phyloP scores from a whole-genome alignment of 2,888 invertebrate species.

The Graphium colonna region DNA sequence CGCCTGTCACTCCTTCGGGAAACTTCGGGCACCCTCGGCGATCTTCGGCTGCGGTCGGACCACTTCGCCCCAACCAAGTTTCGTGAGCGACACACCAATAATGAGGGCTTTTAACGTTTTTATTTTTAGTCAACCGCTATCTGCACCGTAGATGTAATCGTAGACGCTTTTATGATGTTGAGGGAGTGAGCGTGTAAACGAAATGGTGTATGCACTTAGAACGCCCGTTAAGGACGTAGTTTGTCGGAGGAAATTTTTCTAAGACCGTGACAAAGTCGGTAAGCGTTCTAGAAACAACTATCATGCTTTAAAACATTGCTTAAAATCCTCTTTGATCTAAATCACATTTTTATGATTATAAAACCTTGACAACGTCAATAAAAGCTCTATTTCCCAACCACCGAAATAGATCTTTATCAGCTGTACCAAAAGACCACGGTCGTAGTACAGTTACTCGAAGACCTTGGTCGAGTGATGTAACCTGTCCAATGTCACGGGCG shows the following conservation, averaged over 20 bases:
- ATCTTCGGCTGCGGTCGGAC: constrained; percentile 31
- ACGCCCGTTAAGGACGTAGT: constrained; percentile 2
- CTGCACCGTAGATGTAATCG: constrained; percentile 24
- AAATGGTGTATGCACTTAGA: constrained; percentile 14
- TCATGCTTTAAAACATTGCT: not conserved
- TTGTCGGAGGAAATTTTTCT: not conserved
- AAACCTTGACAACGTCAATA: constrained; percentile 13
- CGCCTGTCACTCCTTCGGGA: constrained; percentile 69
- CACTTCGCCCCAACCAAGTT: constrained; percentile 32
- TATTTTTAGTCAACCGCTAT: constrained; percentile 24
- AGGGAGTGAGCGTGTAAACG: constrained; percentile 20
- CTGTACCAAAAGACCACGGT: constrained; percentile 27
- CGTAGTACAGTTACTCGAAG: too few relatives aligned
- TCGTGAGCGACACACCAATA: constrained; percentile 27
- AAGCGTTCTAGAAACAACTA: not conserved
- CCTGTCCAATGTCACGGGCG: constrained; percentile 38
- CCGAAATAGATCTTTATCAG: not conserved
- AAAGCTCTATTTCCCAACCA: not conserved
- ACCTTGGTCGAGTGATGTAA: constrained; percentile 36
- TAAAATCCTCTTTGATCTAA: constrained; percentile 18
- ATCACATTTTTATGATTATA: constrained; percentile 27
- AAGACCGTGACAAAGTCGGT: not conserved
- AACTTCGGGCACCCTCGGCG: constrained; percentile 57
- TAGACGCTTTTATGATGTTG: constrained; percentile 25
- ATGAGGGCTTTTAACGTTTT: constrained; percentile 26